Evolutionary conservation across 2,113 vertebrate genomes (phyloP).

Genomic region (Mohoua ochrocephala): DNA sequence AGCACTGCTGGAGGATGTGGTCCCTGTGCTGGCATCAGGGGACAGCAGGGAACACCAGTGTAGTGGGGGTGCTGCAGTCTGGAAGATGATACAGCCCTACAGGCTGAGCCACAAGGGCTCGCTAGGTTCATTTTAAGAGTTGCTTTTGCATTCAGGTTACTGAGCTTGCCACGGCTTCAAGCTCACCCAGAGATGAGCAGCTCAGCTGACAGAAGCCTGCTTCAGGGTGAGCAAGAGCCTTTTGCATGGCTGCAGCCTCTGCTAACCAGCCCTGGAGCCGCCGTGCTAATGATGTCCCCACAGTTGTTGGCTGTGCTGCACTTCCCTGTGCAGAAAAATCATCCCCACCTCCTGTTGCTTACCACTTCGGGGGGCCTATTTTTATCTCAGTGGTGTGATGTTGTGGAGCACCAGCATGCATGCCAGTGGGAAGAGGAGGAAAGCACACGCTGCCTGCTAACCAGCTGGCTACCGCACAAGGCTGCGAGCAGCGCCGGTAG

Average conservation of each 20-base stretch:
- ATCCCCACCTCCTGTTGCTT: not conserved
- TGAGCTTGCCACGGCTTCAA: not conserved
- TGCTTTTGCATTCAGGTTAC: not conserved
- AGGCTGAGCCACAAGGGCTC: not conserved
- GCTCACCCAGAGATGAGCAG: not conserved
- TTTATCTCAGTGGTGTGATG: not conserved
- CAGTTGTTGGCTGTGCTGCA: not conserved
- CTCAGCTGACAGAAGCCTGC: not conserved
- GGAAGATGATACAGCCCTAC: not conserved
- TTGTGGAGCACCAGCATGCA: not conserved
- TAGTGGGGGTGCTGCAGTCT: rapidly evolving
- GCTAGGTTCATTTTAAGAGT: not conserved
- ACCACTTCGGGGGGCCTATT: not conserved
- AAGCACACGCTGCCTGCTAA: not conserved
- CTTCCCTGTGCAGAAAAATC: not conserved
- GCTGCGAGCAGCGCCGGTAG: not conserved
- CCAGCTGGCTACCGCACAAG: not conserved
- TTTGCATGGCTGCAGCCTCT: rapidly evolving
- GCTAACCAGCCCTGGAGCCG: not conserved
- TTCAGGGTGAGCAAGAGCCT: not conserved
- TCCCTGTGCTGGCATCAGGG: not conserved
- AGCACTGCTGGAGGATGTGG: rapidly evolving
- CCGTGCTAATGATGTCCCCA: not conserved
- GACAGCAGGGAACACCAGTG: not conserved
- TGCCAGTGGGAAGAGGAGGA: not conserved